Conservation (phyloP, 2,113 vertebrate species). For the Labeo catla region DNA sequence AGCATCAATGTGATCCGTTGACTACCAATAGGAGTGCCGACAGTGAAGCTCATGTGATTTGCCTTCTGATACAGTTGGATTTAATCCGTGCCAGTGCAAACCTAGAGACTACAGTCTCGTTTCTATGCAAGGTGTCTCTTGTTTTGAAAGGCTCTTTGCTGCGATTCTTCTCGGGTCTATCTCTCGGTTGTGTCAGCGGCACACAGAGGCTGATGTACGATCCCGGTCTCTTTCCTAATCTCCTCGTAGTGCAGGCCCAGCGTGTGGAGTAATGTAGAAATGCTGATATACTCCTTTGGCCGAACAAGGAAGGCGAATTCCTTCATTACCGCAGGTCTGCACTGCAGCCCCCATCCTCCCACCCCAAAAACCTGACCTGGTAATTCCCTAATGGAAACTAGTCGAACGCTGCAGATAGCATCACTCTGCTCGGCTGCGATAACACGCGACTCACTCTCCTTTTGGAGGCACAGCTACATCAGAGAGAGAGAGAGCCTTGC, state of each 20-base stretch:
- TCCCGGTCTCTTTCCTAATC: conserved; percentile 59
- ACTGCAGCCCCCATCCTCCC: conserved; percentile 48
- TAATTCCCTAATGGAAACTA: conserved; percentile 73
- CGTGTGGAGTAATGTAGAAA: conserved; percentile 63
- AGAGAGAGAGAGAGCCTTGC: conserved; percentile 61
- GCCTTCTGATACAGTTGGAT: conserved; percentile 7
- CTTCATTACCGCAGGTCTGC: conserved; percentile 69
- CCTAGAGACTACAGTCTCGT: background rate
- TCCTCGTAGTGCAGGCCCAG: conserved; percentile 57
- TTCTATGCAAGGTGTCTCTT: conserved; percentile 2
- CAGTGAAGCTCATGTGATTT: background rate
- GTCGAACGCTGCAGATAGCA: conserved; percentile 71
- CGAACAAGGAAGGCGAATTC: conserved; percentile 66
- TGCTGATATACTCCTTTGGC: conserved; percentile 61
- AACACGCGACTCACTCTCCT: conserved; percentile 58
- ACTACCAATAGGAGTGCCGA: background rate
- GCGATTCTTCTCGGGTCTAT: conserved; percentile 10
- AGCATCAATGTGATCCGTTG: background rate
- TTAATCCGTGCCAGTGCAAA: background rate
- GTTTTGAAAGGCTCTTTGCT: background rate
- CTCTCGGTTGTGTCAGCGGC: conserved; percentile 37
- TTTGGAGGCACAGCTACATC: conserved; percentile 63
- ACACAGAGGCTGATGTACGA: conserved; percentile 46
- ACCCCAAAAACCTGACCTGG: conserved; percentile 33
- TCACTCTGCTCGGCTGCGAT: conserved; percentile 72